Base-by-base conservation (phyloP, 2,113 vertebrate genomes). In the Salvelinus namaycush region DNA sequence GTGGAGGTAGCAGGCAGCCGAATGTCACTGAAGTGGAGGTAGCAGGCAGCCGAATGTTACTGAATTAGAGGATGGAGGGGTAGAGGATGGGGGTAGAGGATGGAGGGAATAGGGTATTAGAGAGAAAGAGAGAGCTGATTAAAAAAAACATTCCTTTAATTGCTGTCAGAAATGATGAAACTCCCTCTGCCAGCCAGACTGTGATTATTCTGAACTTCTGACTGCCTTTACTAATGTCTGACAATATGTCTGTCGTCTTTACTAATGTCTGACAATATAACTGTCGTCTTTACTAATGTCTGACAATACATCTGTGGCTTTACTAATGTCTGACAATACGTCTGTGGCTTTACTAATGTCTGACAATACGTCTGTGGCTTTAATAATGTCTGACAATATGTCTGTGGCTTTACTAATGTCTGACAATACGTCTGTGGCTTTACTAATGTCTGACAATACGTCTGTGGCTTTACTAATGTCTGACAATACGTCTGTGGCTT, bases 101-200 rank as follows among this genome's bases (percentile, higher is more conserved):
- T 90, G 89, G 82, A 80, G 92, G 90, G 93, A 93, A 94, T 93
- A 92, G 91, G 93, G 87, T 88, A 87, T 83, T 81, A 80, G 59
- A 65, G 75, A 69, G 31, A 76, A 77, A 86, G 81, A 83, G 82
- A 83, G 68, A 65, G 48, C 77, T 74, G 34, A 72, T 62, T 57
- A 80, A 89, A 85, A 89, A 93, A 89, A 92, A 92, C 18, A 44
- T 44, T 68, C 92, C 93, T 95, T 95, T 96, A 96, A 96, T 96
- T 95, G 94, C 94, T 94, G 93, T 95, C 94, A 94, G 91, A 94
- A 96, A 96, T 95, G 94, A 96, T 95, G 94, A 95, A 95, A 95
- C 95, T 96, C 94, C 92, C 94, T 92, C 85, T 80, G 90, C 93
- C 91, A 93, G 94, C 93, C 93, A 93, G 94, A 94, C 92, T 91